A percentile compares a stretch with the other conserved stretches of the same genome.
Evolutionary conservation across 1,140 invertebrate genomes (phyloP).

Genomic region (Delia radicum): DNA sequence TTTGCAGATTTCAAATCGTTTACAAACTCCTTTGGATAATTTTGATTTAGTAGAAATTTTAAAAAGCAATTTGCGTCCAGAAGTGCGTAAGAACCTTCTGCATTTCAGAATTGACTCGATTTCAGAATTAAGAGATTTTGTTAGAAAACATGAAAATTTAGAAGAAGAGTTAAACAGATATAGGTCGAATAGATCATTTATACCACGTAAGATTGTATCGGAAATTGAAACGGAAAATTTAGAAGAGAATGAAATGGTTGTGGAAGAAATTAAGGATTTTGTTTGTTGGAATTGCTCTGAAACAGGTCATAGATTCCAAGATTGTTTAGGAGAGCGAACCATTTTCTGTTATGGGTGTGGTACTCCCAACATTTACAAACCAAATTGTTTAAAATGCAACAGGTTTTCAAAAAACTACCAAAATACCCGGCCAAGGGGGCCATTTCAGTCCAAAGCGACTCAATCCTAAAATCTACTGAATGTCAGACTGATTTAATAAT

Average conservation of each 20-base stretch:
- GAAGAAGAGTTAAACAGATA: neutral
- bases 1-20: neutral
- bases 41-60: neutral
- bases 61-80: neutral
- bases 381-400: neutral
- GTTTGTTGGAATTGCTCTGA: neutral
- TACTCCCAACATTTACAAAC: neutral
- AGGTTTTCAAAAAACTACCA: neutral
- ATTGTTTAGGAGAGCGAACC: neutral
- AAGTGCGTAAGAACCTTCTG: neutral
- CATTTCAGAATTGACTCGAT: neutral
- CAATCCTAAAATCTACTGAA: neutral
- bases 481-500: neutral
- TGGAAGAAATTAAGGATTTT: neutral
- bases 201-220: neutral
- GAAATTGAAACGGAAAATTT: neutral
- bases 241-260: neutral
- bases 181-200: neutral
- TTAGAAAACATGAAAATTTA: neutral
- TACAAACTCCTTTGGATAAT: neutral
- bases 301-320: neutral
- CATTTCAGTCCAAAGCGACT: neutral
- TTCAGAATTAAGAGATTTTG: neutral
- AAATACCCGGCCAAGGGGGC: neutral
- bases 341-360: neutral